These are phyloP conservation scores for Engraulis encrasicolus DNA, from an alignment of 2,113 vertebrate genomes.

Conservation along the genomic window DNA sequence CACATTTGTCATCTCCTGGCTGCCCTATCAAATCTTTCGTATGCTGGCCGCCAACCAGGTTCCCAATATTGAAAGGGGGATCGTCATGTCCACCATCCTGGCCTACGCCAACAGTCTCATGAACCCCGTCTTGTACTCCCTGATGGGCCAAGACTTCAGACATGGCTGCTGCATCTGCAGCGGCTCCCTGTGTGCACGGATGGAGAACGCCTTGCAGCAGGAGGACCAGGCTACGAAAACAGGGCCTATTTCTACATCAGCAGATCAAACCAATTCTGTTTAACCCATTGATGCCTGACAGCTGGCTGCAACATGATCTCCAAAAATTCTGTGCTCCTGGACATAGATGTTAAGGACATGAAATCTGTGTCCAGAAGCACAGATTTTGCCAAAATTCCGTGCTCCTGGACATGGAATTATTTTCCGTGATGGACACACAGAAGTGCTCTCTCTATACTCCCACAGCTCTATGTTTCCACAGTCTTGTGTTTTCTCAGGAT, in stretches of 20 bases:
- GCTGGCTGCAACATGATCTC: too few relatives aligned
- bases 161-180: constrained; percentile 61
- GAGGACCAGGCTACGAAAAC: constrained; percentile 65
- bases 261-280: constrained; percentile 46
- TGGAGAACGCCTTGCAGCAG: constrained; percentile 75
- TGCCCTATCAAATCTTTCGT: constrained; percentile 83
- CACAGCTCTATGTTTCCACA: too few relatives aligned
- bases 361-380: too few relatives aligned
- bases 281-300: too few relatives aligned
- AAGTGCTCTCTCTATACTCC: too few relatives aligned
- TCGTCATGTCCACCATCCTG: constrained; percentile 22
- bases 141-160: constrained; percentile 94
- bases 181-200: constrained; percentile 70
- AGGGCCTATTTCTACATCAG: constrained; percentile 69
- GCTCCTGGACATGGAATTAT: too few relatives aligned
- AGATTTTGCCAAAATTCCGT: too few relatives aligned
- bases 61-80: not conserved
- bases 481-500: too few relatives aligned
- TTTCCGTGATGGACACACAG: too few relatives aligned
- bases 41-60: constrained; percentile 74
- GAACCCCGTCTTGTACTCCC: constrained; percentile 92
- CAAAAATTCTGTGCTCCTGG: too few relatives aligned
- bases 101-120: constrained; percentile 82
- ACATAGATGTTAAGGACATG: too few relatives aligned
- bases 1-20: constrained; percentile 85